Evolutionary conservation across 2,797 vertebrate genomes (phyloP), one percentile per base, ranked within the genome.

Genomic region (Heterohyrax brucei): DNA sequence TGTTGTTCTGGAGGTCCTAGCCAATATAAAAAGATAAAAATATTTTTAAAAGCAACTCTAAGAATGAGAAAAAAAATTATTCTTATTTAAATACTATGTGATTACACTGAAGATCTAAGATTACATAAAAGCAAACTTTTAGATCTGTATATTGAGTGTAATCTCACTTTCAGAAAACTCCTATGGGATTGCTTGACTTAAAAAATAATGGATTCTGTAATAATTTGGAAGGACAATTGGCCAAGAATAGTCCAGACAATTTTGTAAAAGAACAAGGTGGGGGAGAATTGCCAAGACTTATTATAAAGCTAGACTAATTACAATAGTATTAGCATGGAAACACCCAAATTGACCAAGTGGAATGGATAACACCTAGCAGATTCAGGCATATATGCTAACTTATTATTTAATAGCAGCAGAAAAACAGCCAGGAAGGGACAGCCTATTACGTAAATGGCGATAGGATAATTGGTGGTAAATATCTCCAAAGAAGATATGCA

Each of bases 391-490:
- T 39, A 39, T 50, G 21, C n/a, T 77, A 82, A 56, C 16, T 77
- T 66, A 76, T 5, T 50, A 59, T 66, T 68, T 62, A 56, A 33
- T 48, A 76, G 26, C 26, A 78, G 10, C 24, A 39, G 5, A 76
- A 82, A 62, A 81, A 81, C 70, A 87, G 24, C 28, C 46, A 50
- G 10, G 61, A 61, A 80, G 90, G 10, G 56, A 39, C 48, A 61
- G 24, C 56, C 59, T 80, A 10, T 48, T 86, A 80, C 70, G 59
- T 87, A 90, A 73, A 62, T 87, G 12, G 14, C 93, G 59, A 68
- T 53, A 39, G 21, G 66, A 50, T 68, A 93, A 73, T 39, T 75
- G 14, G 30, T 44, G 80, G 81, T 90, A 89, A 84, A 73, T 76
- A 53, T 39, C 5, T 66, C 14, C 28, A 28, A 30, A 66, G 64